Base-by-base conservation (phyloP, 2,888 invertebrate species). In the Apodemia mormo region DNA sequence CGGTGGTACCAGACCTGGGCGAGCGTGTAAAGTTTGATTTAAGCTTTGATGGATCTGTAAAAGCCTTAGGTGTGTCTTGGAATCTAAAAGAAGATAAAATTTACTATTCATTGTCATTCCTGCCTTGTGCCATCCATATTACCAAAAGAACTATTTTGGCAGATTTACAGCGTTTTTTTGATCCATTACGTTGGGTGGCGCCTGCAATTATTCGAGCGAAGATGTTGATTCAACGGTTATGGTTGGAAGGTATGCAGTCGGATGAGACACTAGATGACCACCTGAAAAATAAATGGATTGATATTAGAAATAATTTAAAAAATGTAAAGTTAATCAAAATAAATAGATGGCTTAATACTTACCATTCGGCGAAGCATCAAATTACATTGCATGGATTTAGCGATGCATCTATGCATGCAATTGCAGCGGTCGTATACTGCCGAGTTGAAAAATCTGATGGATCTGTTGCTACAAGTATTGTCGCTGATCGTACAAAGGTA, bases 381-480 rank as follows among this genome's bases (percentile, higher is more conserved):
- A 45, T 45, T 8, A 14, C 45, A 14, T 45, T 45, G 12, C 45
- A 45, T 14, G 49, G 58, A n/a, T 72, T 68, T 45, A 58, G 72
- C 45, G 72, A 74, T 58, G 72, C 74, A 0, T 74, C 72, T 0
- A 69, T 7, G 7, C 43, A 30, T 3, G 74, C 72, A 14, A 71
- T 70, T 49, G 67, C 69, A 10, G 72, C 71, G 2, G 71, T 72
- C 2, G 72, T 67, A 2, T 74, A 49, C 14, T 49, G 49, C 6
- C n/a, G 54, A 70, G 54, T 14, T 70, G 65, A 71, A 67, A 68
- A 68, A 71, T 12, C 37, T 14, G 45, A 22, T 22, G 56, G 54
- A 54, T 22, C 22, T 8, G 22, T 54, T 8, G 14, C 30, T 49
- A 65, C 5, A 61, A 43, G 54, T 66, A 68, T 30, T 54, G 65